phyloP scores from a whole-genome alignment of 1,140 invertebrate genomes.

The Drosophila dunni region DNA sequence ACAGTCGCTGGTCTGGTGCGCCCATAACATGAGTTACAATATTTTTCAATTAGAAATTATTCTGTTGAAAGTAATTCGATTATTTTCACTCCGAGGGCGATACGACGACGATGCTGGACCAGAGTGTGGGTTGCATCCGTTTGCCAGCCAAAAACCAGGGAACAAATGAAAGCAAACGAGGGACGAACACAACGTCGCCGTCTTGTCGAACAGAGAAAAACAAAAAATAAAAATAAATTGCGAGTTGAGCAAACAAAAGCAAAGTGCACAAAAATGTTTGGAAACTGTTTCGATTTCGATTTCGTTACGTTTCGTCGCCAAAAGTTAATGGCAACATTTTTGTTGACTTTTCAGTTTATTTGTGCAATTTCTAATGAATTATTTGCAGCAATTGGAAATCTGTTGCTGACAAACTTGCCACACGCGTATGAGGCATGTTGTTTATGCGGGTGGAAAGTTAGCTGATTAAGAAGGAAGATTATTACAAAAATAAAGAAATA shows the following conservation, averaged over 20 bases:
- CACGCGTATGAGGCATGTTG: conserved; percentile 27
- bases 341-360: conserved; percentile 77
- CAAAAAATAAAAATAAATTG: conserved; percentile 50
- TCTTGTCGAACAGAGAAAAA: conserved; percentile 32
- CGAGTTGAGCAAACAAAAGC: conserved; percentile 32
- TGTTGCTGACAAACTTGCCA: conserved; percentile 72
- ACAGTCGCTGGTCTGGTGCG: conserved; percentile 10
- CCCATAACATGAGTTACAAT: conserved; percentile 77
- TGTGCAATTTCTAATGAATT: conserved; percentile 53
- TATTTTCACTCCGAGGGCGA: conserved; percentile 82
- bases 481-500: neutral
- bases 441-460: neutral
- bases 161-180: conserved; percentile 4
- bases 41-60: conserved; percentile 85
- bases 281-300: conserved; percentile 79
- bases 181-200: conserved; percentile 32
- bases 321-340: conserved; percentile 68
- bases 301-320: conserved; percentile 67
- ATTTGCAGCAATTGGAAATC: conserved; percentile 67
- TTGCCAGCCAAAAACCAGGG: conserved; percentile 37
- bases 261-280: conserved; percentile 75
- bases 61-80: conserved; percentile 85
- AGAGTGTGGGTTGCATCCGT: conserved; percentile 53
- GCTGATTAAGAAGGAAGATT: neutral
- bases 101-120: conserved; percentile 34